phyloP scores from a whole-genome alignment of 92 coral and sea anemone genomes.

The Virgularia gustaviana region DNA sequence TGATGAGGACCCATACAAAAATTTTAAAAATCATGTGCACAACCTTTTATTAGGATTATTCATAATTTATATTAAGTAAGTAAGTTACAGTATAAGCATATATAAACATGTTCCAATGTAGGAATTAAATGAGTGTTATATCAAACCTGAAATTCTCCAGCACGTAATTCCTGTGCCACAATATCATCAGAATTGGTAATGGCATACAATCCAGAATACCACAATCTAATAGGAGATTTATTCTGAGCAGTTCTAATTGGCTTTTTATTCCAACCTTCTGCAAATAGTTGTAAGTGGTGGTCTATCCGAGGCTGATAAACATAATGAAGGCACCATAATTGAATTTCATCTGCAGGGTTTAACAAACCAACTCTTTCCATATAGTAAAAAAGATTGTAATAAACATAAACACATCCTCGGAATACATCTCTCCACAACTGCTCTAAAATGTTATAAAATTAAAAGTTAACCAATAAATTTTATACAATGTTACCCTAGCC shows the following conservation, averaged over 20 bases:
- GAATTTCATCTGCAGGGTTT: conserved; percentile 41
- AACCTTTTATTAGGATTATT: too few species aligned
- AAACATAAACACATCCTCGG: conserved; percentile 50
- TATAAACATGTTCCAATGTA: too few species aligned
- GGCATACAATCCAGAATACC: conserved; percentile 37
- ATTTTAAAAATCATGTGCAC: too few species aligned
- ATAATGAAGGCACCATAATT: conserved; percentile 62
- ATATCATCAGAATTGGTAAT: background rate
- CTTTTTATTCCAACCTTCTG: conserved; percentile 48
- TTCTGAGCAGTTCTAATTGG: conserved; percentile 48
- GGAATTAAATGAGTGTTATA: too few species aligned
- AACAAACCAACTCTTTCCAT: conserved; percentile 54
- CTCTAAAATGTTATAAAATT: conserved; percentile 36
- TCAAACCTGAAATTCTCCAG: background rate
- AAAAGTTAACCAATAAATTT: background rate
- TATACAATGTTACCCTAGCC: too few species aligned
- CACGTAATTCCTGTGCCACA: background rate
- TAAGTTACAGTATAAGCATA: background rate
- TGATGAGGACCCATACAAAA: too few species aligned
- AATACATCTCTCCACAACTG: conserved; percentile 59
- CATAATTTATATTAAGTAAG: too few species aligned
- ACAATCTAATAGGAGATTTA: conserved; percentile 54
- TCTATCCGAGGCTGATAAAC: conserved; percentile 57
- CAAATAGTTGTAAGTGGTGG: conserved; percentile 41
- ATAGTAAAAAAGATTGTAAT: conserved; percentile 52